Evolutionary conservation across 2,113 vertebrate species (phyloP), one percentile per base, ranked within the genome.

Genomic region (Sphaerodactylus townsendi): DNA sequence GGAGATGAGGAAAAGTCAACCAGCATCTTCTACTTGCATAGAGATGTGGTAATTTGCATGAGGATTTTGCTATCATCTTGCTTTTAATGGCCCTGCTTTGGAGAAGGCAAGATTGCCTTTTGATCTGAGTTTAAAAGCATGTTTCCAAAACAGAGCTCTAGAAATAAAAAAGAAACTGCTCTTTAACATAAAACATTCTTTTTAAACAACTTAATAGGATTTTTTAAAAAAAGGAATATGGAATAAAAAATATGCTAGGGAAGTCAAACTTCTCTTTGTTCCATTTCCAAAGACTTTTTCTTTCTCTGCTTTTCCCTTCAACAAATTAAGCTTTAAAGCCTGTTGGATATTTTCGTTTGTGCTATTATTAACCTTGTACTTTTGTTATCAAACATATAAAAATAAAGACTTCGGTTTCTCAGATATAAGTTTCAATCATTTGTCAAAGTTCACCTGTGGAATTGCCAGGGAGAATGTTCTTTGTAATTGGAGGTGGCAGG

Each of bases 351-450:
- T 83, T 10, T 50, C 59, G 2, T 5, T 53, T 2, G 74, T 83
- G 13, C 73, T 87, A 46, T 90, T 44, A 56, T 79, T 41, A 82
- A 65, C 59, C 81, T 69, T 90, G 79, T 19, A 13, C 86, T 73
- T 88, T 77, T 68, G 25, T 14, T 69, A n/a, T 73, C 48, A 28
- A 35, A 68, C 25, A 65, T 15, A 46, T 44, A 64, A 71, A 90
- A 86, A 73, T 77, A 77, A 76, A 75, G 53, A 46, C 70, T 39
- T 50, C 46, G 72, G 33, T 79, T 74, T 33, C 77, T 83, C 66
- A 88, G 83, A 84, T 71, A 41, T 89, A 87, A 79, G 74, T 79
- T 56, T 83, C 33, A 37, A 79, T 46, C 71, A 69, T 86, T 87
- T 88, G 68, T 85, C 74, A 84, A 75, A 10, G 5, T 81, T 70